phyloP scores from a whole-genome alignment of 2,797 vertebrate species.

The Diplodus sargus region DNA sequence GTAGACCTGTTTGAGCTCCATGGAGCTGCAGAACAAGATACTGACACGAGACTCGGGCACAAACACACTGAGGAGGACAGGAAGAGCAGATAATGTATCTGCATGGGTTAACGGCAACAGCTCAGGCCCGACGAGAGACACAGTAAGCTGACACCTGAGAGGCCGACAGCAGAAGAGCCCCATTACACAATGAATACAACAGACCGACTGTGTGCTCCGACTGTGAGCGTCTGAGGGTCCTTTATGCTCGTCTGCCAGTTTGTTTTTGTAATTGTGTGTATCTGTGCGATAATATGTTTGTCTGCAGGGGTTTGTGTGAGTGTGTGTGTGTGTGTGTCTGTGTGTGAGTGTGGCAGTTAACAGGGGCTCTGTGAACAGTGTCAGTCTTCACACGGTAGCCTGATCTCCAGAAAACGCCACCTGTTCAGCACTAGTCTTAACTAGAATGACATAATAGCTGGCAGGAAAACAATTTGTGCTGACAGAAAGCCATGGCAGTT shows the following conservation, averaged over 20 bases:
- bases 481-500: constrained; percentile 7
- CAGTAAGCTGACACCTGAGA: constrained; percentile 61
- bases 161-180: constrained; percentile 17
- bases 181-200: constrained; percentile 55
- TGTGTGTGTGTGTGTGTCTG: background rate
- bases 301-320: constrained; percentile 32
- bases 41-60: background rate
- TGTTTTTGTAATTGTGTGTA: constrained; percentile 27
- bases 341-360: constrained; percentile 3
- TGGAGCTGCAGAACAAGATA: background rate
- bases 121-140: constrained; percentile 31
- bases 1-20: background rate
- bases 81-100: constrained; percentile 12
- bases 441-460: constrained; percentile 21
- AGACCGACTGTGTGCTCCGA: constrained; percentile 42
- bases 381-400: constrained; percentile 43
- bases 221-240: constrained; percentile 21
- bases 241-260: constrained; percentile 31
- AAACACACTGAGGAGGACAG: background rate
- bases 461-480: background rate
- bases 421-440: constrained; percentile 45
- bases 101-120: constrained; percentile 24
- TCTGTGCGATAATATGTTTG: constrained; percentile 19
- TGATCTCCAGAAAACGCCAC: constrained; percentile 51
- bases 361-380: constrained; percentile 12